phyloP scores from a whole-genome alignment of 1,140 invertebrate genomes.

The Drosophila paulistorum region DNA sequence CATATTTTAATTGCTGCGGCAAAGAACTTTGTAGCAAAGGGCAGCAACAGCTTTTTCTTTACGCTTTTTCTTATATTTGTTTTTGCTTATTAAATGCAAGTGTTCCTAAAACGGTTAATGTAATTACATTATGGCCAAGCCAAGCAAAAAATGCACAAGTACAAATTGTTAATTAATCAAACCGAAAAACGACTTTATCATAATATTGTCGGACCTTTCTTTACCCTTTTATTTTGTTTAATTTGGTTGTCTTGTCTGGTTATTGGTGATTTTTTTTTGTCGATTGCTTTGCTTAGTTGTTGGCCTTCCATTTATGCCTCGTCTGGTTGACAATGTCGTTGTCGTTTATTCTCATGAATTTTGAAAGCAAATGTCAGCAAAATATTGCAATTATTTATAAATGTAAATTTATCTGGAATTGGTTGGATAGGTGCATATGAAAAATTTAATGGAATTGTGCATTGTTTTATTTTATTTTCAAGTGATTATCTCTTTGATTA shows the following conservation, averaged over 20 bases:
- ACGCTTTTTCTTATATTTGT: constrained; percentile 2
- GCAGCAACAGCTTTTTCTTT: constrained; percentile 21
- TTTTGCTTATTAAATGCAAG: constrained; percentile 28
- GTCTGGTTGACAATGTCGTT: constrained; percentile 32
- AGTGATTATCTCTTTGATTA: too few relatives aligned
- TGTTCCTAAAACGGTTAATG: constrained; percentile 18
- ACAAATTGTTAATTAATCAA: constrained; percentile 49
- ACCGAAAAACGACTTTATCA: constrained; percentile 9
- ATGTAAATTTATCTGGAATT: constrained; percentile 66
- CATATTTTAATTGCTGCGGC: constrained; percentile 46
- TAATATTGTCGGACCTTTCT: constrained; percentile 10
- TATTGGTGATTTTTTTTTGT: too few relatives aligned
- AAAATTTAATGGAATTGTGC: constrained; percentile 10
- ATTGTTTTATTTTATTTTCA: too few relatives aligned
- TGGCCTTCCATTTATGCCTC: constrained; percentile 25
- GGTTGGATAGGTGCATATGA: constrained; percentile 37
- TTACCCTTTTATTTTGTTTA: constrained; percentile 17
- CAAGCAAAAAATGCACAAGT: constrained; percentile 17
- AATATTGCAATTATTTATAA: constrained; percentile 51
- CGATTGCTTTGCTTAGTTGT: background rate
- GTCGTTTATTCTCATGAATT: constrained; percentile 50
- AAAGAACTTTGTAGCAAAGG: constrained; percentile 1
- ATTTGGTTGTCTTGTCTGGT: background rate
- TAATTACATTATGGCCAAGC: constrained; percentile 30
- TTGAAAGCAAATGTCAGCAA: constrained; percentile 53